These are phyloP conservation scores for Caenorhabditis sp. DNA, from an alignment of 2,888 invertebrate species.

Conservation along the genomic window DNA sequence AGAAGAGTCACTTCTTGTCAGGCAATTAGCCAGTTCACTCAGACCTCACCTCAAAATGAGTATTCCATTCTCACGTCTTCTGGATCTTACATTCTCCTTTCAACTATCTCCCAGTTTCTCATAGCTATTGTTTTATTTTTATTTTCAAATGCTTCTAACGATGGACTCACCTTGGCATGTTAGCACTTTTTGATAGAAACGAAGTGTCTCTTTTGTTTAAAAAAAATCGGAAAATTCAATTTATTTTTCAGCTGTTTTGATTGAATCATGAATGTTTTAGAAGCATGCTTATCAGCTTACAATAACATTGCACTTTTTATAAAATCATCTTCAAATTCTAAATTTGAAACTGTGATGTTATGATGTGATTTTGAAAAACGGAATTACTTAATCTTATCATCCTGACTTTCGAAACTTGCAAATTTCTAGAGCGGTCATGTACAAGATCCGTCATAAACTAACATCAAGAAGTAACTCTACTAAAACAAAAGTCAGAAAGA, in stretches of 20 bases:
- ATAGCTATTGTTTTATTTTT: too few relatives aligned
- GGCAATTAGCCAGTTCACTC: constrained; percentile 44
- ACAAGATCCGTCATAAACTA: too few relatives aligned
- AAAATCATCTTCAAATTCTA: not conserved
- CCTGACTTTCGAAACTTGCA: not conserved
- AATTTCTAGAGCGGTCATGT: too few relatives aligned
- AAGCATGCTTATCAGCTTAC: not conserved
- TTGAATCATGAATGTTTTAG: not conserved
- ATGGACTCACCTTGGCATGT: constrained; percentile 3
- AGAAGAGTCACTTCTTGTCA: constrained; percentile 22
- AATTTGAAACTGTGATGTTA: not conserved
- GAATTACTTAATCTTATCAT: too few relatives aligned
- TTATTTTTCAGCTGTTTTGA: constrained; percentile 30
- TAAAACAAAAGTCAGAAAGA: not conserved
- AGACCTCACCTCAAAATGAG: constrained; percentile 26
- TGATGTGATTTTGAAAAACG: too few relatives aligned
- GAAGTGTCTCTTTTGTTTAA: not conserved
- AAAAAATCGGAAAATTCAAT: constrained; percentile 8
- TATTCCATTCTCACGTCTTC: constrained; percentile 18
- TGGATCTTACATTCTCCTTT: constrained; percentile 19
- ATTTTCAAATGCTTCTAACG: too few relatives aligned
- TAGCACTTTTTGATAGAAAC: not conserved
- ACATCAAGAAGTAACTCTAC: not conserved
- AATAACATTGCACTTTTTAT: not conserved
- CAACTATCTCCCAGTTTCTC: not conserved